Evolutionary conservation across 2,888 invertebrate genomes (phyloP).

Genomic region (Harpalus rufipes): DNA sequence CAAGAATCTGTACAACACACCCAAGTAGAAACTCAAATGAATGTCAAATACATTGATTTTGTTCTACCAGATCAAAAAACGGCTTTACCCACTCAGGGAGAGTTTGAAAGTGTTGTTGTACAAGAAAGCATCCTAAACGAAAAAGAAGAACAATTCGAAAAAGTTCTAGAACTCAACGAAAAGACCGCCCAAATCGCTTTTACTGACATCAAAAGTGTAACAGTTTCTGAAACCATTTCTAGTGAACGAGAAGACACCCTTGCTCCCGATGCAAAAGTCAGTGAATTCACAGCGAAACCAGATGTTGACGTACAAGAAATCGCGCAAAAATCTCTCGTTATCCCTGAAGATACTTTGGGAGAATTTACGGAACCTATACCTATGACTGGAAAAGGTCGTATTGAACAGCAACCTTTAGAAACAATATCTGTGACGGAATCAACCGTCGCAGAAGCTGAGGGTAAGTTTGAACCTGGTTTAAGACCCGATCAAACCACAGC

Average conservation of each 20-base stretch:
- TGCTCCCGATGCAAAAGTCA: slow-evolving; percentile 74
- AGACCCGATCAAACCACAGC: slow-evolving; percentile 73
- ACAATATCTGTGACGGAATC: slow-evolving; percentile 75
- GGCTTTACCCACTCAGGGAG: slow-evolving; percentile 74
- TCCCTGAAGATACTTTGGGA: slow-evolving; percentile 70
- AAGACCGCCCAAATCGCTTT: slow-evolving; percentile 64
- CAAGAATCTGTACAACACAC: slow-evolving; percentile 71
- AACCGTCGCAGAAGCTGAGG: slow-evolving; percentile 75
- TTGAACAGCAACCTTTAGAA: slow-evolving; percentile 73
- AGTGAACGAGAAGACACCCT: slow-evolving; percentile 73
- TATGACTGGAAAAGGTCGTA: slow-evolving; percentile 72
- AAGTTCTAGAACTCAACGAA: slow-evolving; percentile 70
- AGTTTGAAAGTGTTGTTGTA: slow-evolving; percentile 77
- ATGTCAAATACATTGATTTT: slow-evolving; percentile 69
- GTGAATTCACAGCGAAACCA: slow-evolving; percentile 76
- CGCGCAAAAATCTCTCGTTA: slow-evolving; percentile 75
- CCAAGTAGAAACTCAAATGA: slow-evolving; percentile 70
- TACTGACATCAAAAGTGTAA: slow-evolving; percentile 64
- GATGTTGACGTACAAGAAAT: slow-evolving; percentile 73
- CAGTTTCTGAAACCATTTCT: slow-evolving; percentile 66
- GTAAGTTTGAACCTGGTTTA: slow-evolving; percentile 71
- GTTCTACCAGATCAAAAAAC: slow-evolving; percentile 73
- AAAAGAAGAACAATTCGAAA: slow-evolving; percentile 74
- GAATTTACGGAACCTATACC: slow-evolving; percentile 70
- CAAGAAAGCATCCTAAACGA: slow-evolving; percentile 78